These are phyloP conservation scores for Montipora capricornis DNA, from an alignment of 64 coral and sea anemone genomes.

Conservation along the genomic window DNA sequence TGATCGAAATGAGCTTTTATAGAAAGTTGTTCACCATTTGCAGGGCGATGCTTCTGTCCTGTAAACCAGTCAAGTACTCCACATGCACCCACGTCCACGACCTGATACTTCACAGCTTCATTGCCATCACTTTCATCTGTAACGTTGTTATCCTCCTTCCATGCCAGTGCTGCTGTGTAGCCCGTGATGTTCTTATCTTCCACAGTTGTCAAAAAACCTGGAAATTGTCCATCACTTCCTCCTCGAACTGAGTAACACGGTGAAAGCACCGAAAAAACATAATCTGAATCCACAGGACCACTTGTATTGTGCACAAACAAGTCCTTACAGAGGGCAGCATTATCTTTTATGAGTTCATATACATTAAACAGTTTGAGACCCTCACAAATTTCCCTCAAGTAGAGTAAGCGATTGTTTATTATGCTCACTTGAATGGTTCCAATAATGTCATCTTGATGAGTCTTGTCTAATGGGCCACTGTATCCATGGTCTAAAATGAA, in stretches of 20 bases:
- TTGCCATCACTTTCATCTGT: slow-evolving; percentile 21
- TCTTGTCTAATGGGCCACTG: slow-evolving; percentile 69
- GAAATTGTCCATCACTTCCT: slow-evolving; percentile 60
- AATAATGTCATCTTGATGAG: slow-evolving; percentile 54
- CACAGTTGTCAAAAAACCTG: neutral
- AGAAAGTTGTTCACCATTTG: neutral
- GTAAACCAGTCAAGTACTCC: neutral
- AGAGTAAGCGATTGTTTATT: slow-evolving; percentile 60
- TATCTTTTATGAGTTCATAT: slow-evolving; percentile 48
- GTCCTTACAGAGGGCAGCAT: slow-evolving; percentile 48
- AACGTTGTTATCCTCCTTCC: slow-evolving; percentile 26
- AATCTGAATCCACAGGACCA: slow-evolving; percentile 53
- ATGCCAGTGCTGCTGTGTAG: slow-evolving; percentile 4
- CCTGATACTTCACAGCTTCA: slow-evolving; percentile 22
- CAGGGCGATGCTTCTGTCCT: no score
- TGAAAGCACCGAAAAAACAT: slow-evolving; percentile 55
- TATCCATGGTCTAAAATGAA: slow-evolving; percentile 73
- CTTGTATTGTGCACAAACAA: slow-evolving; percentile 65
- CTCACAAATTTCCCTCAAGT: slow-evolving; percentile 58
- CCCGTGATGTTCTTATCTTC: slow-evolving; percentile 42
- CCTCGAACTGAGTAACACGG: slow-evolving; percentile 69
- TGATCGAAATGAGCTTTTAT: neutral
- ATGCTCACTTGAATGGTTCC: slow-evolving; percentile 73
- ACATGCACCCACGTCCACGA: slow-evolving; percentile 15
- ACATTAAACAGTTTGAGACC: slow-evolving; percentile 66